phyloP scores from a whole-genome alignment of 2,113 vertebrate species.

The Cnemophilus loriae region DNA sequence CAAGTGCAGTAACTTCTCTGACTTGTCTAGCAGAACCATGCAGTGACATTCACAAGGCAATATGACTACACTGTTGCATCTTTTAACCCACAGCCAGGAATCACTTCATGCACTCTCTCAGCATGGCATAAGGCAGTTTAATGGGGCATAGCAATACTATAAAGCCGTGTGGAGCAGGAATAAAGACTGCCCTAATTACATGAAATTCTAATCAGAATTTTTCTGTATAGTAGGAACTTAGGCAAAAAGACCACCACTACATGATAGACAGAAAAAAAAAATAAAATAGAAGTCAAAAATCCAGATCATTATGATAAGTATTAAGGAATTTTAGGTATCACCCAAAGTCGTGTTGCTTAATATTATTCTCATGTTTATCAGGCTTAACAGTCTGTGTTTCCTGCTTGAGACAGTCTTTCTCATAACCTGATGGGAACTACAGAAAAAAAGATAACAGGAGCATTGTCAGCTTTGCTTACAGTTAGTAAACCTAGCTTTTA shows the following conservation, averaged over 20 bases:
- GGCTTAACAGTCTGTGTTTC: background rate
- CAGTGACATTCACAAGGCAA: background rate
- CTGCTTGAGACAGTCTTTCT: background rate
- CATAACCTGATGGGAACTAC: background rate
- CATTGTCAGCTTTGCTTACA: background rate
- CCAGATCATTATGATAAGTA: background rate
- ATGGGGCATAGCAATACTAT: background rate
- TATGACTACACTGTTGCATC: background rate
- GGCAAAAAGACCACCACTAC: background rate
- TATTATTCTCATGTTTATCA: background rate
- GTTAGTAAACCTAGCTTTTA: background rate
- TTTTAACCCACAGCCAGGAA: background rate
- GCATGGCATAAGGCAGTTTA: background rate
- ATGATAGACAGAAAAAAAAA: background rate
- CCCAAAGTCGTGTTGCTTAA: background rate
- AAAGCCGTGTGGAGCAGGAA: background rate
- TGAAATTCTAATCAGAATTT: background rate
- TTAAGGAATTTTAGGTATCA: background rate
- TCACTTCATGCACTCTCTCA: background rate
- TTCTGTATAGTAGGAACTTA: background rate
- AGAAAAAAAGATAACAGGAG: background rate
- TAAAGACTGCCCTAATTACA: background rate
- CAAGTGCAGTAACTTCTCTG: background rate
- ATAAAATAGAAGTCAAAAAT: background rate
- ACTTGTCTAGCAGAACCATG: background rate